These are phyloP conservation scores for Pomatorhinus ruficollis DNA, from an alignment of 2,113 vertebrate genomes.

Conservation along the genomic window DNA sequence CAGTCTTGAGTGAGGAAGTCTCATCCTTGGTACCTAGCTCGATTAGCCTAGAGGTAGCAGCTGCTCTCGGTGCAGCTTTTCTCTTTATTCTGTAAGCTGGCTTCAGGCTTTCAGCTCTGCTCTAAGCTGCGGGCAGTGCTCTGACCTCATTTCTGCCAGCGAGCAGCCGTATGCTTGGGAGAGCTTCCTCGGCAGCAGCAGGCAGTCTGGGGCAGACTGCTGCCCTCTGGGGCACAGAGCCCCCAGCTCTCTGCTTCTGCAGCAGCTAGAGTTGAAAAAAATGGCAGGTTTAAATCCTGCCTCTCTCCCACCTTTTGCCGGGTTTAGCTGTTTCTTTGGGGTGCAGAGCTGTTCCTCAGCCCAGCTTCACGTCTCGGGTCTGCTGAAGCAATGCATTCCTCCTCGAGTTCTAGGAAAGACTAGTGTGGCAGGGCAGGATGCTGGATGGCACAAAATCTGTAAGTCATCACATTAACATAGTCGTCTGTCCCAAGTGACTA, in stretches of 20 bases:
- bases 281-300: not conserved
- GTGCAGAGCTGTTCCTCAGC: not conserved
- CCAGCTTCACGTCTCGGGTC: fast-evolving
- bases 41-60: slow-evolving; percentile 7
- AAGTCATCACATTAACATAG: not conserved
- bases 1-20: not conserved
- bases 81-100: slow-evolving; percentile 29
- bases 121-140: slow-evolving; percentile 12
- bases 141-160: slow-evolving; percentile 17
- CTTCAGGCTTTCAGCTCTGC: not conserved
- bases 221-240: not conserved
- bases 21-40: not conserved
- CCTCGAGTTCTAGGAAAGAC: not conserved
- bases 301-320: not conserved
- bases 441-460: not conserved
- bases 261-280: not conserved
- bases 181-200: not conserved
- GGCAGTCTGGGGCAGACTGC: not conserved
- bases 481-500: not conserved
- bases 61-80: slow-evolving; percentile 21
- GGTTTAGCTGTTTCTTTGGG: not conserved
- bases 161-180: not conserved
- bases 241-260: not conserved
- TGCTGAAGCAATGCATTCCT: not conserved
- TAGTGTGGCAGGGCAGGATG: not conserved